Conservation (phyloP, 1,140 invertebrate genomes). For the Drosophila melanogaster region Release_6_plus_ISO1_MT NC_004354.4:5393501-5394000, state of each 20-base stretch:
- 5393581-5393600: slow-evolving; percentile 44
- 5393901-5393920: slow-evolving; percentile 23
- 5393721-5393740: slow-evolving; percentile 11
- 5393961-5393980: slow-evolving; percentile 13
- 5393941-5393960: slow-evolving; percentile 25
- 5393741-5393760: slow-evolving; percentile 17
- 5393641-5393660: slow-evolving; percentile 8
- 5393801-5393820: slow-evolving; percentile 80
- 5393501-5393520: not conserved
- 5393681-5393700: not conserved
- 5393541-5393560: slow-evolving; percentile 53
- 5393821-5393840: slow-evolving; percentile 82
- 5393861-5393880: slow-evolving; percentile 59
- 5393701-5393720: not conserved
- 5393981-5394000: slow-evolving; percentile 24
- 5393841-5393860: slow-evolving; percentile 77
- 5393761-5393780: slow-evolving; percentile 54
- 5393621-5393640: slow-evolving; percentile 25
- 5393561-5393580: slow-evolving; percentile 40
- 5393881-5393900: slow-evolving; percentile 37
- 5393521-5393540: slow-evolving; percentile 21
- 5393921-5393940: slow-evolving; percentile 25
- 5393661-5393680: slow-evolving; percentile 12
- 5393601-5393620: slow-evolving; percentile 40
- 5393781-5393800: slow-evolving; percentile 65